These are phyloP conservation scores for Sardina pilchardus DNA, from an alignment of 2,113 vertebrate species.

Conservation along the genomic window DNA sequence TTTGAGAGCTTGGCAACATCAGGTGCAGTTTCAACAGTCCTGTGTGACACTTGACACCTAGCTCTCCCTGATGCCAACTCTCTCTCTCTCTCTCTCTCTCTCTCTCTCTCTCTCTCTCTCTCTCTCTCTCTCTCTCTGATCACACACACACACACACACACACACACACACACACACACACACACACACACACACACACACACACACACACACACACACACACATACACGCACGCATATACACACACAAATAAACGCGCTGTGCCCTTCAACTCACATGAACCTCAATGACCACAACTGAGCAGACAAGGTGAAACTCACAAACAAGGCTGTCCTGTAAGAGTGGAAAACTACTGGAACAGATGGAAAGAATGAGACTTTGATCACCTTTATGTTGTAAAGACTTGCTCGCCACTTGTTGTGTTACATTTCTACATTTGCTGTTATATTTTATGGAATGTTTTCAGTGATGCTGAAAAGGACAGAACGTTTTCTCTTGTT, in stretches of 20 bases:
- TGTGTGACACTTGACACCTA: slow-evolving; percentile 2
- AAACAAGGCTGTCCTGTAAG: background rate
- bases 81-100: background rate
- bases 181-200: slow-evolving; percentile 15
- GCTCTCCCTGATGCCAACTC: background rate
- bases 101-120: background rate
- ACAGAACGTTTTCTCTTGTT: background rate
- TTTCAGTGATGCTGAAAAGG: background rate
- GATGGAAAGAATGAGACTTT: background rate
- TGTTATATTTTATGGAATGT: background rate
- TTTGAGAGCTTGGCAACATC: background rate
- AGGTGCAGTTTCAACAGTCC: slow-evolving; percentile 18
- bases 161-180: slow-evolving; percentile 10
- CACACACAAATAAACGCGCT: background rate
- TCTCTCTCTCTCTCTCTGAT: background rate
- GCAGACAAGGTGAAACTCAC: slow-evolving; percentile 5
- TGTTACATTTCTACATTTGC: too few relatives aligned
- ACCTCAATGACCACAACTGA: background rate
- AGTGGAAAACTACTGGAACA: background rate
- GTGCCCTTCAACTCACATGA: background rate
- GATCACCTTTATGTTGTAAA: too few relatives aligned
- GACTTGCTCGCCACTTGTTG: background rate
- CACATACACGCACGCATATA: background rate
- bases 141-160: too few relatives aligned
- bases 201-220: background rate